These are phyloP conservation scores for Morone chrysops DNA, from an alignment of 2,113 vertebrate genomes.

Conservation along the genomic window DNA sequence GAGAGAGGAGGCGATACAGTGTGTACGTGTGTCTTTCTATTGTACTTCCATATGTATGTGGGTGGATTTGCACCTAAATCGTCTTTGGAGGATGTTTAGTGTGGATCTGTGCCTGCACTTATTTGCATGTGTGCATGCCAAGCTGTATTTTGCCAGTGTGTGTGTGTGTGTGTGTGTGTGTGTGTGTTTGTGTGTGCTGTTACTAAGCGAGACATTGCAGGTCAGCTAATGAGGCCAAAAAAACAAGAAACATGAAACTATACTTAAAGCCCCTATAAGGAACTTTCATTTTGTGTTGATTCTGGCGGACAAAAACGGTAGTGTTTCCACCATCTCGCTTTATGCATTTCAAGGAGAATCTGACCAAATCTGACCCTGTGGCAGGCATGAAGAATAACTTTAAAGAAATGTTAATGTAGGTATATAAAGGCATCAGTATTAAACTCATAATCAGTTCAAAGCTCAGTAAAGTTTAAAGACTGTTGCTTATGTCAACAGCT, in stretches of 20 bases:
- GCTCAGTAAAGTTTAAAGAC: neutral
- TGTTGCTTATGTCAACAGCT: neutral
- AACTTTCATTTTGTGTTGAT: too few species aligned
- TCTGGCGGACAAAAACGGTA: too few species aligned
- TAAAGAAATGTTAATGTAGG: too few species aligned
- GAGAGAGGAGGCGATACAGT: neutral
- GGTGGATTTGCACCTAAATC: slow-evolving; percentile 22
- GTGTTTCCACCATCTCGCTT: too few species aligned
- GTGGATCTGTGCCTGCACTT: slow-evolving; percentile 17
- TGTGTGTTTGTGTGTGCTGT: slow-evolving; percentile 19
- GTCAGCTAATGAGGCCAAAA: slow-evolving; percentile 13
- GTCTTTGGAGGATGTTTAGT: slow-evolving; percentile 28
- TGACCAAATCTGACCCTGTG: too few species aligned
- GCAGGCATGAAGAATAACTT: too few species aligned
- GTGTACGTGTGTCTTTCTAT: slow-evolving; percentile 14
- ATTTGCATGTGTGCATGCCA: slow-evolving; percentile 11
- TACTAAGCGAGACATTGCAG: neutral
- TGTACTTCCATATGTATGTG: slow-evolving; percentile 45
- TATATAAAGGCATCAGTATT: too few species aligned
- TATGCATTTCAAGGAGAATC: too few species aligned
- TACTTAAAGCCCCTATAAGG: neutral
- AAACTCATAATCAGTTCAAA: too few species aligned
- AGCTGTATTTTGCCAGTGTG: slow-evolving; percentile 16
- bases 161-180: slow-evolving; percentile 38
- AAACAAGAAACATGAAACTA: neutral